Conservation (phyloP, 2,113 vertebrate species). For the Eptatretus burgeri region DNA sequence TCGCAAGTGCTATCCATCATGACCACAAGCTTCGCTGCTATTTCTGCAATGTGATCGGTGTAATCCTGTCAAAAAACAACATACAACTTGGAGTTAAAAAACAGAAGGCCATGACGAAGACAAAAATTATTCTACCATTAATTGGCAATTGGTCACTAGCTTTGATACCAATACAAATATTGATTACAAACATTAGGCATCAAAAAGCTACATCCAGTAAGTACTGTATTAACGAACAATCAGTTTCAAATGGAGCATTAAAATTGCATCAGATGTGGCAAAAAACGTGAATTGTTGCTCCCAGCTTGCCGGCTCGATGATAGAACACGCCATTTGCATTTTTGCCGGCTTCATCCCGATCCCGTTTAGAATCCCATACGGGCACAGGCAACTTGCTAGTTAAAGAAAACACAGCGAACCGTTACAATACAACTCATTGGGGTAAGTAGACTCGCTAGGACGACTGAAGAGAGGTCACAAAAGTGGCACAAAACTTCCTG, state of each 20-base stretch:
- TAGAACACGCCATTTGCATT: too few species aligned
- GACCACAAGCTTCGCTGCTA: constrained; percentile 78
- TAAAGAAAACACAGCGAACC: neutral
- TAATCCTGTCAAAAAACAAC: constrained; percentile 47
- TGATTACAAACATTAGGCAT: neutral
- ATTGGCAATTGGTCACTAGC: neutral
- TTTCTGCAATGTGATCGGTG: constrained; percentile 77
- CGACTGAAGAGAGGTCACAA: neutral
- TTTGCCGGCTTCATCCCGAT: too few species aligned
- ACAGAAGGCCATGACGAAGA: neutral
- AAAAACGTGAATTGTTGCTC: too few species aligned
- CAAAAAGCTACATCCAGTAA: neutral
- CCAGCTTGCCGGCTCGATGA: too few species aligned
- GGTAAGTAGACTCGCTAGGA: neutral
- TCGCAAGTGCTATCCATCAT: constrained; percentile 96
- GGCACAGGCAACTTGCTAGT: neutral
- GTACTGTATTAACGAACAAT: neutral
- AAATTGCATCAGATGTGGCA: too few species aligned
- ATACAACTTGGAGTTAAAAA: constrained; percentile 6
- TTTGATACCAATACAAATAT: neutral
- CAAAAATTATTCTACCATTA: neutral
- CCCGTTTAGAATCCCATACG: too few species aligned
- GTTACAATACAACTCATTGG: neutral
- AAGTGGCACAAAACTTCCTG: neutral
- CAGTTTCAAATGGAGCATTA: too few species aligned